Base-by-base conservation (phyloP, 2,888 invertebrate species). In the Punctoribates punctum region DNA sequence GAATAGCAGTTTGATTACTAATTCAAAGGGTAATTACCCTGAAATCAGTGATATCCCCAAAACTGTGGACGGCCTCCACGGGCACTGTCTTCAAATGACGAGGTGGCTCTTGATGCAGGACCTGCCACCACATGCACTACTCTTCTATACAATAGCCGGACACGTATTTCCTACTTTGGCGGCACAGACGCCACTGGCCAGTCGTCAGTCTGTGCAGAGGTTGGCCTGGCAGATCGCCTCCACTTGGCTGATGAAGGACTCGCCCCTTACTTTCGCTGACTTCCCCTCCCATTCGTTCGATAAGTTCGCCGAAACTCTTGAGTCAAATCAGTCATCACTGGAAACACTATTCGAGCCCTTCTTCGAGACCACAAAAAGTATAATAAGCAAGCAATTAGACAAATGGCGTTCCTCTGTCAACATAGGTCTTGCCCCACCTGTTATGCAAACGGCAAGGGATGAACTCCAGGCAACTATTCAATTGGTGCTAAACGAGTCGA, bases 161-260 rank as follows among this genome's bases (percentile, higher is more conserved):
- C 54, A 75, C 27, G 62, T 75, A 13, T 75, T 75, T 34, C 75
- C 75, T 20, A 23, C n/a, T 6, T 23, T 75, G 34, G 75, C 70
- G 13, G 42, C 70, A n/a, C 27, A 34, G 29, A 46, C 48, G 8
- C 42, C 72, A 9, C 1, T 29, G 20, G 23, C 17, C 25, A 57
- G 27, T 48, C 34, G 54, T 1, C 29, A 20, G 20, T 13, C 25
- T 5, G 9, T 74, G 34, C 65, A 54, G 13, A 29, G 67, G 84
- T 99, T 98, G 97, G 97, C 97, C 4, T 98, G 97, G 86, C 98
- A 99, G 88, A 95, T 98, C 83, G 95, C 96, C 86, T 96, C 96
- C 80, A 93, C 94, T 82, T 97, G 97, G 87, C 86, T 95, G 77
- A 92, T 94, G 82, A 95, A 80, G 20, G 77, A 77, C 42, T 78